phyloP scores from a whole-genome alignment of 2,113 vertebrate genomes.

The Clarias gariepinus region DNA sequence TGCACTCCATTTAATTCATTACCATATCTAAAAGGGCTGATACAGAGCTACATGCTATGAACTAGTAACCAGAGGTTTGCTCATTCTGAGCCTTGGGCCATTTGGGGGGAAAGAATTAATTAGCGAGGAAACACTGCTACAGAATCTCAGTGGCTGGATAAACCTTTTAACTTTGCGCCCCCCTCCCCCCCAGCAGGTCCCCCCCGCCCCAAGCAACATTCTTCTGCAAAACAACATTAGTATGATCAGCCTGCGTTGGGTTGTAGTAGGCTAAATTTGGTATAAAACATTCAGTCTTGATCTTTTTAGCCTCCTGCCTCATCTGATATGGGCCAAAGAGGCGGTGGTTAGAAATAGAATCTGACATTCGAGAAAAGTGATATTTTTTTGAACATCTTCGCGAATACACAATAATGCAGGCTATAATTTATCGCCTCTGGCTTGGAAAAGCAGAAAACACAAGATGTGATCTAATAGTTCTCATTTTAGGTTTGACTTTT shows the following conservation, averaged over 20 bases:
- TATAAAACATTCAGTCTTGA: not conserved
- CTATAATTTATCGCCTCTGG: conserved; percentile 6
- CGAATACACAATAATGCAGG: conserved; percentile 18
- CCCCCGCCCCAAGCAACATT: not conserved
- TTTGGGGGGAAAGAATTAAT: conserved; percentile 5
- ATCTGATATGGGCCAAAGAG: not conserved
- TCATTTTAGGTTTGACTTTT: conserved; percentile 11
- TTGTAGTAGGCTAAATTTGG: not conserved
- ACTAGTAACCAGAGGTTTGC: conserved; percentile 16
- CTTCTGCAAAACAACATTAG: conserved; percentile 17
- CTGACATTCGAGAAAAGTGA: not conserved
- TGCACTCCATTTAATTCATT: conserved; percentile 29
- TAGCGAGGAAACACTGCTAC: not conserved
- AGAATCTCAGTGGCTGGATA: not conserved
- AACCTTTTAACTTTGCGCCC: not conserved
- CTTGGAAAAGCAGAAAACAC: conserved; percentile 14
- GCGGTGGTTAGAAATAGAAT: not conserved
- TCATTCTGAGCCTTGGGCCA: not conserved
- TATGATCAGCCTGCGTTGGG: not conserved
- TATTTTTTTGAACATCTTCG: not conserved
- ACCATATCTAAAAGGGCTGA: conserved; percentile 8
- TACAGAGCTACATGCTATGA: not conserved
- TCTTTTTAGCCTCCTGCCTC: conserved; percentile 2
- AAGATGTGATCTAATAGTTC: conserved; percentile 9
- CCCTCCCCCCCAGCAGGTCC: too few relatives aligned